Evolutionary conservation across 1,140 invertebrate species (phyloP), one percentile per base, ranked within the genome.

Genomic region (Maniola jurtina): DNA sequence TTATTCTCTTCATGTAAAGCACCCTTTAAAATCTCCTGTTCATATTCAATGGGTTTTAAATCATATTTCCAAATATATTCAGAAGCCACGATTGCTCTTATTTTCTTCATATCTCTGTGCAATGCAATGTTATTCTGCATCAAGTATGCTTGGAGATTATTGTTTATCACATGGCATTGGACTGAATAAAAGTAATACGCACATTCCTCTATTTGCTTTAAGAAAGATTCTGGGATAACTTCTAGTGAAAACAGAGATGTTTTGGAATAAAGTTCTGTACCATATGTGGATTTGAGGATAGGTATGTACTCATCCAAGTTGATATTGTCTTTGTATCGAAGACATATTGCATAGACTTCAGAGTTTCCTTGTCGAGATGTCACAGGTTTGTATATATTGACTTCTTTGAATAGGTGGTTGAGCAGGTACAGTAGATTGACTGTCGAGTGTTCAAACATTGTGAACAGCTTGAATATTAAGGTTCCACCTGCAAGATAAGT

Each of bases 341-440:
- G 73, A 81, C 96, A 97, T 10, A 99, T 91, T 0, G 98, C 91
- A 87, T 99, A 99, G 0, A 96, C 93, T 88, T 99, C 98, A 0
- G 98, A 99, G 87, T 99, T 99, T 10, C 98, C 98, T 79, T 96
- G 94, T 83, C 98, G 98, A 48, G 97, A 99, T 0, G 96, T 97
- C 0, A 93, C 95, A 8, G 98, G 98, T 85, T 99, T 99, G 72
- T 95, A 96, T 5, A 97, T 89, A 66, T 93, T 88, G 0, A 98
- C 94, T 73, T 94, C 80, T 16, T 92, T 74, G 85, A 98, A 98
- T 15, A 93, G 80, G 76, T 94, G 95, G 72, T 94, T 93, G 0
- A 99, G 91, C 2, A 99, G 83, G 82, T 96, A 98, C 25, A 99
- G 78, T 3, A 98, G 80, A 60, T 94, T 95, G 0, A 98, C 91